Evolutionary conservation across 2,888 invertebrate genomes (phyloP).

Genomic region (Pantelozetes paolii): DNA sequence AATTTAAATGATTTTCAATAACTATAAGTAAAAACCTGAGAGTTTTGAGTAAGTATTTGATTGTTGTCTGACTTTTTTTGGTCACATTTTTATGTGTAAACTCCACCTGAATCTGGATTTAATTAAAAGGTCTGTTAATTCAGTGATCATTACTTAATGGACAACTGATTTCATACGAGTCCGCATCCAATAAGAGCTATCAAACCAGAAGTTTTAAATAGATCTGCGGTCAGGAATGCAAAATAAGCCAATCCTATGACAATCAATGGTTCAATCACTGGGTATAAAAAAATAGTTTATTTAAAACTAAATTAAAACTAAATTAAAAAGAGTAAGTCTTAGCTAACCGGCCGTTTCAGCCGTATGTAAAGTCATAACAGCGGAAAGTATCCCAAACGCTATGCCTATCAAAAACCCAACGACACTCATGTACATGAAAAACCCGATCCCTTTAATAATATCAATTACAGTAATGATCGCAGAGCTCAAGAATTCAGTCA

Average conservation of each 20-base stretch:
- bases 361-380: slow-evolving; percentile 52
- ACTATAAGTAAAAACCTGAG: slow-evolving; percentile 51
- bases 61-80: slow-evolving; percentile 56
- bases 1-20: slow-evolving; percentile 19
- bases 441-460: not conserved
- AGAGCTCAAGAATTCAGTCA: not conserved
- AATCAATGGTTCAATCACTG: slow-evolving; percentile 56
- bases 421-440: slow-evolving; percentile 57
- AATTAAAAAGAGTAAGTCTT: too few relatives aligned
- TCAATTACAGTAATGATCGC: not conserved
- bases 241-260: slow-evolving; percentile 58
- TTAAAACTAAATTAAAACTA: not conserved
- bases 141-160: not conserved
- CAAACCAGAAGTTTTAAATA: slow-evolving; percentile 60
- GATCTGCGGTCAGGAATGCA: slow-evolving; percentile 57
- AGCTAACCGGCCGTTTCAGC: slow-evolving; percentile 50
- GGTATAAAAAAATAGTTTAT: slow-evolving; percentile 1
- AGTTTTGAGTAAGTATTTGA: slow-evolving; percentile 59
- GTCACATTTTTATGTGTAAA: slow-evolving; percentile 59
- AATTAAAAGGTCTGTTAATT: not conserved
- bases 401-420: slow-evolving; percentile 57
- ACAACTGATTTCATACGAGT: slow-evolving; percentile 35
- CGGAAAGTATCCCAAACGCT: slow-evolving; percentile 55
- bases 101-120: slow-evolving; percentile 54
- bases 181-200: slow-evolving; percentile 53